These are phyloP conservation scores for Morus bassanus DNA, from an alignment of 2,797 vertebrate species.

Conservation along the genomic window DNA sequence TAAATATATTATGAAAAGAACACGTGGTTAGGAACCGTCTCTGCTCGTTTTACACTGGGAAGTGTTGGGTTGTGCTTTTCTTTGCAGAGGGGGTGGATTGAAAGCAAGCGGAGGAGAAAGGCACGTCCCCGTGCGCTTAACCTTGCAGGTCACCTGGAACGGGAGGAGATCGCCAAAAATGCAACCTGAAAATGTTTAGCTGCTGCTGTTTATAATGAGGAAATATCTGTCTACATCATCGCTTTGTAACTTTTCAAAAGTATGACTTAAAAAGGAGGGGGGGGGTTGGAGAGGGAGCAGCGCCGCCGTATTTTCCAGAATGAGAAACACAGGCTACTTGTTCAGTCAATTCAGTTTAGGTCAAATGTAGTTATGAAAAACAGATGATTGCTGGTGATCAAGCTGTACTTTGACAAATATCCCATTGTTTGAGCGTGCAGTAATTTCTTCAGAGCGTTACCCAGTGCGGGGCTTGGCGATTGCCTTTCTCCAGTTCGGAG, in stretches of 20 bases:
- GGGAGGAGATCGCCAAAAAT: background rate
- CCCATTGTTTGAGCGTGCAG: constrained; percentile 68
- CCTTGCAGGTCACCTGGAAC: background rate
- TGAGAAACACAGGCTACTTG: constrained; percentile 74
- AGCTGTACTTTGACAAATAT: constrained; percentile 75
- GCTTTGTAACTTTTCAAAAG: background rate
- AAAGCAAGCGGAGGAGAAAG: background rate
- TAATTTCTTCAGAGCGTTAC: constrained; percentile 63
- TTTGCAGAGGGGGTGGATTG: background rate
- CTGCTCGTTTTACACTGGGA: background rate
- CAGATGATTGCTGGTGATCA: constrained; percentile 75
- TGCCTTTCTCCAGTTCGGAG: constrained; percentile 30
- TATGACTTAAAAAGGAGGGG: constrained; percentile 7
- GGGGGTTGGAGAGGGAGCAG: background rate
- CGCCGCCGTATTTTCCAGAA: constrained; percentile 61
- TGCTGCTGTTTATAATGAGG: constrained; percentile 14
- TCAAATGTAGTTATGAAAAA: constrained; percentile 73
- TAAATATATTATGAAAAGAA: background rate
- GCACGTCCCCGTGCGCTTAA: background rate
- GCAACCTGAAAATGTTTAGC: constrained; percentile 13
- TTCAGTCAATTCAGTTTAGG: constrained; percentile 70
- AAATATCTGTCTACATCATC: constrained; percentile 50
- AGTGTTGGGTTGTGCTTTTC: background rate
- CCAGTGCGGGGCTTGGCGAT: background rate
- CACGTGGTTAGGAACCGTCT: background rate